phyloP scores from a whole-genome alignment of 2,888 invertebrate genomes.

The Bursaphelenchus okinawaensis region DNA sequence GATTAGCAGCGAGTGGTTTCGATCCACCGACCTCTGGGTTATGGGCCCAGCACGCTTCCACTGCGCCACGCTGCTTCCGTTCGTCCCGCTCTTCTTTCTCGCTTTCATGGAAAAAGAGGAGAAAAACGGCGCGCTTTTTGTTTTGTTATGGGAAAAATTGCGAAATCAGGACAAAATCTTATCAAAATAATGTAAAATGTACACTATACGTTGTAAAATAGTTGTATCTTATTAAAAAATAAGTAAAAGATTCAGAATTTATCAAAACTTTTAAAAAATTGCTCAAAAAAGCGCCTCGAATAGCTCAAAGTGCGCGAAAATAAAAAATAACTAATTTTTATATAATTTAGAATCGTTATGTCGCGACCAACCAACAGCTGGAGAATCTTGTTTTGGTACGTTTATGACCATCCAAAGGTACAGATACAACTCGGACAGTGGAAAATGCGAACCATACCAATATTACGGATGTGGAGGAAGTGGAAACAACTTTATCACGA shows the following conservation, averaged over 20 bases:
- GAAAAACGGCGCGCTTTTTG: background rate
- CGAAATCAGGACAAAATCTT: too few relatives aligned
- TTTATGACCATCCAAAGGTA: slow-evolving; percentile 49
- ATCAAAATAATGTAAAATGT: background rate
- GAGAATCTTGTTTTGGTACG: slow-evolving; percentile 52
- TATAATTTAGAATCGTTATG: slow-evolving; percentile 20
- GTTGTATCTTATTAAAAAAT: too few relatives aligned
- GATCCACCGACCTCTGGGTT: slow-evolving; percentile 78
- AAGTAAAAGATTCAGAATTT: too few relatives aligned
- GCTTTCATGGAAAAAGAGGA: background rate
- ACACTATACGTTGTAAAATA: too few relatives aligned
- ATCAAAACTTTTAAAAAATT: too few relatives aligned
- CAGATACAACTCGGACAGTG: slow-evolving; percentile 45
- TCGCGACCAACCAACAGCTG: slow-evolving; percentile 48
- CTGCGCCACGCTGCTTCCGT: slow-evolving; percentile 72
- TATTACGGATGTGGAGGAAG: slow-evolving; percentile 54
- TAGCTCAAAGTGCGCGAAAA: too few relatives aligned
- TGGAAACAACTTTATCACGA: slow-evolving; percentile 50
- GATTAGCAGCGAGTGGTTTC: slow-evolving; percentile 52
- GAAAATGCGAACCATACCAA: slow-evolving; percentile 55
- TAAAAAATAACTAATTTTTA: too few relatives aligned
- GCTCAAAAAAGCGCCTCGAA: too few relatives aligned
- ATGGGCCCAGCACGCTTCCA: slow-evolving; percentile 77
- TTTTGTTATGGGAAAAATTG: too few relatives aligned
- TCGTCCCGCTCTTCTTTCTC: background rate